Evolutionary conservation across 2,888 invertebrate species (phyloP).

Genomic region (Drosophila limbata): DNA sequence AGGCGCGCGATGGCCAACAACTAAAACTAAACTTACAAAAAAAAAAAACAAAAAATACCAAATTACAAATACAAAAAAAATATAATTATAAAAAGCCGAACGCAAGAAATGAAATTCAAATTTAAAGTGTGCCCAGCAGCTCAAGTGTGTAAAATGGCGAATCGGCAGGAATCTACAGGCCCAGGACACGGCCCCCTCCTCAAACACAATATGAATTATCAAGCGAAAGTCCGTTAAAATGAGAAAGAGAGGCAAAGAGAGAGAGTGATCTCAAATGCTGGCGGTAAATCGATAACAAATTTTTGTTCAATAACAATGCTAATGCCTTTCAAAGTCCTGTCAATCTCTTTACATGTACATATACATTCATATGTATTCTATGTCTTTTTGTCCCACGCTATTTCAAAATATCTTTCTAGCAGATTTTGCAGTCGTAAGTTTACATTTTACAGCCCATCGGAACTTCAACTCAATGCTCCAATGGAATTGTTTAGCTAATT

Average conservation of each 20-base stretch:
- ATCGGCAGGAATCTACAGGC: conserved; percentile 49
- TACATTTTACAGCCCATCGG: conserved; percentile 75
- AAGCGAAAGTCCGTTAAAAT: conserved; percentile 45
- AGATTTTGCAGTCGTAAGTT: conserved; percentile 76
- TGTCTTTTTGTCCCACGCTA: conserved; percentile 58
- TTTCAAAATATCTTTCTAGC: conserved; percentile 49
- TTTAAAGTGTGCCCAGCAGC: conserved; percentile 65
- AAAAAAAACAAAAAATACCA: conserved; percentile 59
- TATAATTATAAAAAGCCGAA: conserved; percentile 59
- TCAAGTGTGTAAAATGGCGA: conserved; percentile 48
- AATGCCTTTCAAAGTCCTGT: conserved; percentile 78
- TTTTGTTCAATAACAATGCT: conserved; percentile 67
- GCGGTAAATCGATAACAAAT: conserved; percentile 81
- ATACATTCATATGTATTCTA: conserved; percentile 35
- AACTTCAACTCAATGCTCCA: conserved; percentile 55
- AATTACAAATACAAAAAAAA: conserved; percentile 59
- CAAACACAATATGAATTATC: conserved; percentile 35
- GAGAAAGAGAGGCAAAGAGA: conserved; percentile 21
- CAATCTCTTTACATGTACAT: conserved; percentile 58
- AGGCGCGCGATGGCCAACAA: conserved; percentile 86
- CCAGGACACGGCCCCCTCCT: conserved; percentile 43
- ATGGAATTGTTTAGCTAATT: conserved; percentile 63
- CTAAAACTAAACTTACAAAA: conserved; percentile 82
- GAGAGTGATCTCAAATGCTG: conserved; percentile 60
- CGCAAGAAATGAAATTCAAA: conserved; percentile 66